A percentile compares a stretch with the other conserved stretches of the same genome.
These are phyloP conservation scores for Neuroterus valhalla DNA, from an alignment of 1,140 invertebrate genomes.

Conservation along the genomic window DNA sequence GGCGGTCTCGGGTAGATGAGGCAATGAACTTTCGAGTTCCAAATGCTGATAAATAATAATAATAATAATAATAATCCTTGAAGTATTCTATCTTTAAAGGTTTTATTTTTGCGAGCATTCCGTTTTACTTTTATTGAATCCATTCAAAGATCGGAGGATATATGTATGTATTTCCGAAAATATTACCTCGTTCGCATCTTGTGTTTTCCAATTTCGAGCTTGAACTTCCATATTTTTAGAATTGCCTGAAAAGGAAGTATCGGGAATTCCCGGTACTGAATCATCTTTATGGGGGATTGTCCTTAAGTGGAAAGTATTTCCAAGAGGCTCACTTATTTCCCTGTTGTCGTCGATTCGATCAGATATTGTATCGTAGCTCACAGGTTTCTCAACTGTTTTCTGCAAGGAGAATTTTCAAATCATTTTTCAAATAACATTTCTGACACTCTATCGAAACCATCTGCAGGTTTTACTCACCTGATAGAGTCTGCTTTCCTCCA, in stretches of 20 bases:
- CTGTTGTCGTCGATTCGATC: not conserved
- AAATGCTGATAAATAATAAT: no score
- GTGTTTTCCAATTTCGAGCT: not conserved
- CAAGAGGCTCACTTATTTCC: no score
- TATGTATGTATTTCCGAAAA: not conserved
- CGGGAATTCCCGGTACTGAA: no score
- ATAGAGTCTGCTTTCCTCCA: not conserved
- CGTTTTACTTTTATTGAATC: no score
- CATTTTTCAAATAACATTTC: not conserved
- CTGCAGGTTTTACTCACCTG: not conserved
- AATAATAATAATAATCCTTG: no score
- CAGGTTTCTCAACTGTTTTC: not conserved
- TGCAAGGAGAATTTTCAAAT: not conserved
- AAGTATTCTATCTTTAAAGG: no score
- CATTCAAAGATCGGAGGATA: no score
- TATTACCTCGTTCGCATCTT: slow-evolving; percentile 28
- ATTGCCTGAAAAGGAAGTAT: not conserved
- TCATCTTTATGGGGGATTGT: no score
- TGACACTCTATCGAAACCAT: not conserved
- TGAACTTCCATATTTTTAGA: not conserved
- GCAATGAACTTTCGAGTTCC: no score
- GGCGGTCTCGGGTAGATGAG: no score
- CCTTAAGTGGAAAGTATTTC: no score
- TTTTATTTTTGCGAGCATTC: no score
- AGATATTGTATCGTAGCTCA: not conserved